Percentiles rank a stretch among this genome's conserved stretches.
phyloP scores from a whole-genome alignment of 1,140 invertebrate genomes.

The Chionoecetes opilio region DNA sequence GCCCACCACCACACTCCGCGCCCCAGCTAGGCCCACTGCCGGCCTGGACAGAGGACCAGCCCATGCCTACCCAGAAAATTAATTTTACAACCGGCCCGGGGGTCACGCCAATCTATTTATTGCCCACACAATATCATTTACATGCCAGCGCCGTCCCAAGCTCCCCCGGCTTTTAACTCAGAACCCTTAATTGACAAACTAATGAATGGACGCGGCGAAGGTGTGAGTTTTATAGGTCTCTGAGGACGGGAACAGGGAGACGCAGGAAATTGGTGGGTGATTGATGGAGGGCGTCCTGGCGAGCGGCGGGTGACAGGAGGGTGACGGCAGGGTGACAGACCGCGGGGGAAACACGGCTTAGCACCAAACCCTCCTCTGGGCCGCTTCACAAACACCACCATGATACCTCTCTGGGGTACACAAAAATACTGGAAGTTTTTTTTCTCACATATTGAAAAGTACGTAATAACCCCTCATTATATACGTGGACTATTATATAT shows the following conservation, averaged over 20 bases:
- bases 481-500: no score
- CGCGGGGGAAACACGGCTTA: slow-evolving; percentile 11
- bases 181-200: slow-evolving; percentile 70
- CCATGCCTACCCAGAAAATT: slow-evolving; percentile 66
- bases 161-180: slow-evolving; percentile 58
- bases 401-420: not conserved
- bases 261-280: slow-evolving; percentile 63
- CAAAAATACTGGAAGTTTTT: not conserved
- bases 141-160: slow-evolving; percentile 66
- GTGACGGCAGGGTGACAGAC: slow-evolving; percentile 10
- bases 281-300: slow-evolving; percentile 52
- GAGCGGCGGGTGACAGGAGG: slow-evolving; percentile 12
- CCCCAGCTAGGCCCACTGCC: slow-evolving; percentile 59
- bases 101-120: slow-evolving; percentile 69
- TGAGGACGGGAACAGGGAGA: not conserved
- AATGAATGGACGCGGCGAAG: slow-evolving; percentile 67
- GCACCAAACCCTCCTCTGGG: not conserved
- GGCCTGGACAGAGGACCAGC: not conserved
- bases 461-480: not conserved
- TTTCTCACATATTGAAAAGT: not conserved
- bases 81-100: slow-evolving; percentile 70
- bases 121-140: slow-evolving; percentile 70
- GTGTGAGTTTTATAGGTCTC: slow-evolving; percentile 65
- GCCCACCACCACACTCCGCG: slow-evolving; percentile 46
- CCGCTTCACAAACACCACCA: slow-evolving; percentile 14